These are phyloP conservation scores for Andricus grossulariae DNA, from an alignment of 1,140 invertebrate species.

Conservation along the genomic window DNA sequence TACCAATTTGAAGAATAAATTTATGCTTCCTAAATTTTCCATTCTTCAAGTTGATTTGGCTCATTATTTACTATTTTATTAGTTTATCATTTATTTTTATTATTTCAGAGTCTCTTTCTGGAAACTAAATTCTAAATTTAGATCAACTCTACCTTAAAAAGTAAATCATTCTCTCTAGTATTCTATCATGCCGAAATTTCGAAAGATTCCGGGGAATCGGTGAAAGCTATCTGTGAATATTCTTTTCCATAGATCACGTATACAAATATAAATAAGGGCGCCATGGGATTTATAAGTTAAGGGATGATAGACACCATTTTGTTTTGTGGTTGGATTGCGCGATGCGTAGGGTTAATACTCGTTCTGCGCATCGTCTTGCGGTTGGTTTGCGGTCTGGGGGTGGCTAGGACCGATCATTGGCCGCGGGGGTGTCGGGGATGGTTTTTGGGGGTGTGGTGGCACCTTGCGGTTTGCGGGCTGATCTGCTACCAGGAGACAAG, in stretches of 20 bases:
- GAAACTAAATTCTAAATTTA: no score
- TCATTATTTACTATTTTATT: no score
- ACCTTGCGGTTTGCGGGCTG: constrained; percentile 76
- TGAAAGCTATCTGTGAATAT: not conserved
- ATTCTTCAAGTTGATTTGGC: no score
- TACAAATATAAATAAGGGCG: constrained; percentile 40
- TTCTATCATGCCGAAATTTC: no score
- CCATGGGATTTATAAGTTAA: constrained; percentile 34
- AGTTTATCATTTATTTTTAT: no score
- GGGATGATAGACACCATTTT: constrained; percentile 68
- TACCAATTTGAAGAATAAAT: no score
- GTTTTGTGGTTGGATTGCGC: constrained; percentile 73
- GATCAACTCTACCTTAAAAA: no score
- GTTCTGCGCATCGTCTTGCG: constrained; percentile 77
- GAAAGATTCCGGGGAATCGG: not conserved
- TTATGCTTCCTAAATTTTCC: no score
- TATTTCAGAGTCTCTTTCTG: no score
- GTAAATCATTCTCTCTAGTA: no score
- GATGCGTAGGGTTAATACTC: constrained; percentile 56
- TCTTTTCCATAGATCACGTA: not conserved
- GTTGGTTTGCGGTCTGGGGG: constrained; percentile 76
- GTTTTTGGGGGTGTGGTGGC: constrained; percentile 75
- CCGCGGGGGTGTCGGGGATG: constrained; percentile 72
- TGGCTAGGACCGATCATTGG: constrained; percentile 75
- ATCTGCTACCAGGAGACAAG: constrained; percentile 65